Conservation (phyloP, 2,888 invertebrate genomes). For the Microplitis manilae region DNA sequence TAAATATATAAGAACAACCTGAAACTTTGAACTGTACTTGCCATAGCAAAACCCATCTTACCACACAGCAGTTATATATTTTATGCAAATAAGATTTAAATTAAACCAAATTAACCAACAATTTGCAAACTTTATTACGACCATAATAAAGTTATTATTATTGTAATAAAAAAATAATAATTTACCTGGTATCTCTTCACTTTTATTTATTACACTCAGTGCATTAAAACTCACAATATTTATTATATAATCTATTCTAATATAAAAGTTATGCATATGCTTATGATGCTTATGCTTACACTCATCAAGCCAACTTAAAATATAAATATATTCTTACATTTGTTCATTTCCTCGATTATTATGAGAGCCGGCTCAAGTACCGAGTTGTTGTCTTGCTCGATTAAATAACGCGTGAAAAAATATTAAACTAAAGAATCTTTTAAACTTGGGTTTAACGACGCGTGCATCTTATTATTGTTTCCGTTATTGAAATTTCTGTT, state of each 20-base stretch:
- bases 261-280: not conserved
- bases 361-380: not conserved
- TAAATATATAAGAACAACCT: too few species aligned
- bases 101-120: not conserved
- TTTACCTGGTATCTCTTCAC: not conserved
- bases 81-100: not conserved
- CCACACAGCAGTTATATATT: not conserved
- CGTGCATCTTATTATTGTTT: constrained; percentile 35
- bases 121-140: not conserved
- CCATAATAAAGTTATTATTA: not conserved
- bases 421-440: constrained; percentile 31
- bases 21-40: too few species aligned
- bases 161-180: not conserved
- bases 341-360: constrained; percentile 33
- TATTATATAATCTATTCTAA: not conserved
- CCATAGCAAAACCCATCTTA: too few species aligned
- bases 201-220: not conserved
- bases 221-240: not conserved
- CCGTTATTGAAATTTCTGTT: constrained; percentile 30
- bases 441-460: constrained; percentile 45
- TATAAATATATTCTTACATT: constrained; percentile 10
- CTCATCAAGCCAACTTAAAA: not conserved
- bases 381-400: constrained; percentile 9
- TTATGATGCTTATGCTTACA: not conserved
- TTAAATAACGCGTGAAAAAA: constrained; percentile 44